phyloP scores from a whole-genome alignment of 2,797 vertebrate species.

The Scyliorhinus canicula region DNA sequence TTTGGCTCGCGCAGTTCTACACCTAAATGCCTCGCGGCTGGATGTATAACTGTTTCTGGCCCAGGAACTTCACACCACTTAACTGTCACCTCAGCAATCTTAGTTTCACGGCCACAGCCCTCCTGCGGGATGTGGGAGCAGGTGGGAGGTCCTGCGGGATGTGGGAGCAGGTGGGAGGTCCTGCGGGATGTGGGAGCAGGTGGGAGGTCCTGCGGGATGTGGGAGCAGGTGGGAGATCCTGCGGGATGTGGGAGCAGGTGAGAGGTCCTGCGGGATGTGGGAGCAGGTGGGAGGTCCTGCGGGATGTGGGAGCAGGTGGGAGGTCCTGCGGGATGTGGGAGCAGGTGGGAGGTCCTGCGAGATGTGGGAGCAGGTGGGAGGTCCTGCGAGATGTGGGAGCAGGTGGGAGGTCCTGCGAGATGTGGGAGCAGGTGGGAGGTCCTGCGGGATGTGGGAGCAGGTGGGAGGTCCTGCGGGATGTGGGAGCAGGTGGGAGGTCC shows the following conservation, averaged over 20 bases:
- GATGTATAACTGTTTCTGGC: not conserved
- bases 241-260: not conserved
- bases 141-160: too few species aligned
- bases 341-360: too few species aligned
- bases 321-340: not conserved
- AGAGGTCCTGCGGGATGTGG: not conserved
- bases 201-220: too few species aligned
- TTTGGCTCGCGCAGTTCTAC: not conserved
- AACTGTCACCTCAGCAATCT: not conserved
- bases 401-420: not conserved
- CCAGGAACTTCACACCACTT: not conserved
- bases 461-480: not conserved
- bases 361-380: not conserved
- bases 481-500: not conserved
- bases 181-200: too few species aligned
- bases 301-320: not conserved
- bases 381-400: not conserved
- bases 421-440: not conserved
- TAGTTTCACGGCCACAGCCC: not conserved
- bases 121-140: not conserved
- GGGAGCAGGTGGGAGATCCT: not conserved
- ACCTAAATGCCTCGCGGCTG: not conserved
- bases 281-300: too few species aligned
- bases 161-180: not conserved
- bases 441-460: not conserved